Conservation (phyloP, 2,797 vertebrate species). For the Periophthalmus magnuspinnatus region DNA sequence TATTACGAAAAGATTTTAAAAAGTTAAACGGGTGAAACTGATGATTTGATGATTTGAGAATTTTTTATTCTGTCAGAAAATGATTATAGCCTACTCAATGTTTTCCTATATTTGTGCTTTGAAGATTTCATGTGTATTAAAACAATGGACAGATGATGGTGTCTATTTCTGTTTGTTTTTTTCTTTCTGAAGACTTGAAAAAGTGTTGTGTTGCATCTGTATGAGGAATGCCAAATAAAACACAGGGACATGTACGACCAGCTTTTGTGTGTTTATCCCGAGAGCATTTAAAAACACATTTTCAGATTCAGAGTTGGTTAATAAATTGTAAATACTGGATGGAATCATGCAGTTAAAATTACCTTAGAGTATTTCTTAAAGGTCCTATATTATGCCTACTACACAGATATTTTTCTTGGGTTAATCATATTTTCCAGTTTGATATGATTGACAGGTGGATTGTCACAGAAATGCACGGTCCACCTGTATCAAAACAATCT, state of each 20-base stretch:
- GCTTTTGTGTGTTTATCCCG: slow-evolving; percentile 24
- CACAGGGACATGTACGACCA: slow-evolving; percentile 51
- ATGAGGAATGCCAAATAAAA: slow-evolving; percentile 71
- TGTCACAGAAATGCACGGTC: too few species aligned
- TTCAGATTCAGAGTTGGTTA: neutral
- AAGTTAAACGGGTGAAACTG: slow-evolving; percentile 20
- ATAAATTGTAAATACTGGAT: neutral
- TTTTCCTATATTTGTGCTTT: slow-evolving; percentile 75
- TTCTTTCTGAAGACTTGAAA: slow-evolving; percentile 44
- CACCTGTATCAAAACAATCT: too few species aligned
- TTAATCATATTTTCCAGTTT: too few species aligned
- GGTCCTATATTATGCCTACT: too few species aligned
- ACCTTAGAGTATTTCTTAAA: too few species aligned
- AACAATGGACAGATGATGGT: slow-evolving; percentile 59
- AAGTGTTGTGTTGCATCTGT: slow-evolving; percentile 64
- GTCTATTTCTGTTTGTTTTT: slow-evolving; percentile 42
- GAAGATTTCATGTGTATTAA: slow-evolving; percentile 64
- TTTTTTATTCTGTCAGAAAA: slow-evolving; percentile 31
- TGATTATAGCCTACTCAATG: slow-evolving; percentile 53
- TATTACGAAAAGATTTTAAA: slow-evolving; percentile 11
- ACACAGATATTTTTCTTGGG: too few species aligned
- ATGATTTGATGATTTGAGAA: neutral
- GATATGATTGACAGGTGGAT: too few species aligned
- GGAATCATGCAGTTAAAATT: neutral
- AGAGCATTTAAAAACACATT: neutral